Base-by-base conservation (phyloP, 2,797 vertebrate genomes). In the Ctenopoma multispine region DNA sequence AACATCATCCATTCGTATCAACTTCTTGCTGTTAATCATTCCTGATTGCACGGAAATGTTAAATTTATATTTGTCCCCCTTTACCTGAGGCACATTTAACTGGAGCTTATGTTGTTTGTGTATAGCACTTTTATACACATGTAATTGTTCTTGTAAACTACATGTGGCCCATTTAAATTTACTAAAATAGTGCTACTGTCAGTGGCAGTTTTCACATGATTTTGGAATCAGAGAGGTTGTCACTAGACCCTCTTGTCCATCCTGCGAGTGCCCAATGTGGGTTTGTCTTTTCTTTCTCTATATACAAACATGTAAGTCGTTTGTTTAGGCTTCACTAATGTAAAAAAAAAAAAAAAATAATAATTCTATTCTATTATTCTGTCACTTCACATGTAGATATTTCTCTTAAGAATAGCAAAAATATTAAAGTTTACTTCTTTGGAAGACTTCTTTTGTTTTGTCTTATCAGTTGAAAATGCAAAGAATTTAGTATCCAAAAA, bases 51-150 rank as follows among this genome's bases (percentile, higher is more conserved):
- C 11, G 61, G 34, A 36, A 29, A 47, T 13, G 17, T 27, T 38
- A 17, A 60, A 23, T 14, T 20, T 7, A 23, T 31, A 40, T 59
- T 58, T 15, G n/a, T 44, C 70, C 82, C 68, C 70, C 93, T 85
- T 90, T 94, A 95, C 93, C 95, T 93, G 95, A 94, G 91, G 68
- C 92, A 9, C 15, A 48, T 8, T 23, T 8, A 31, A 18, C 51
- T 17, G n/a, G 5, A 20, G 23, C 11, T 5, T 11, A 34, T 1
- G 8, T 10, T 9, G 4, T 34, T 46, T 9, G 7, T 23, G 4
- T 13, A 5, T 17, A 2, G 17, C 54, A 57, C 23, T 40, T 41
- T 3, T 17, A 24, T 15, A 20, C 10, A 12, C 18, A 34, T 3
- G 31, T 58, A 36, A 10, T 8, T 21, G 7, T 20, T 17, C 12